Base-by-base conservation (phyloP, 1,140 invertebrate species). In the Heliothis subflexa region DNA sequence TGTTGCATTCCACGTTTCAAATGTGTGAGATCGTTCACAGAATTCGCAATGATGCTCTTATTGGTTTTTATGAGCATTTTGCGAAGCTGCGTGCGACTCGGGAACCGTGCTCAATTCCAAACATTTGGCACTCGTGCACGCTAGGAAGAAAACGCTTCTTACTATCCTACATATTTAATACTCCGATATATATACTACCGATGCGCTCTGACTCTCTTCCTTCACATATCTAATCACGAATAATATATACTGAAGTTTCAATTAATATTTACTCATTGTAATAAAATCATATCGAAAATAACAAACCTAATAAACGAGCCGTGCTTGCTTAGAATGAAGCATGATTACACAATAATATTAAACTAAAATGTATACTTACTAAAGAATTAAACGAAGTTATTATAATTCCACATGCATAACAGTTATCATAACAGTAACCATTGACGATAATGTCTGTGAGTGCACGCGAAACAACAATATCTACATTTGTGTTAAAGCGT, bases 81-180 rank as follows among this genome's bases (percentile, higher is more conserved):
- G 70, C 59, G 21, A 61, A 10, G 62, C 52, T 76, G 49, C 47
- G 55, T 80, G 73, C 61, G 59, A 57, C 52, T 74, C 59, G 47
- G 47, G 50, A 68, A 47, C 62, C 70, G 62, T 40, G 59, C 45
- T 72, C 59, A 54, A 52, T 77, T 54, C 54, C 59, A 79, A 57
- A 72, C 55, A 80, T 81, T 82, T 84, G 80, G 84, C 87, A 91
- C 88, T 84, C 81, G 75, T 84, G 86, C 90, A 92, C 88, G 87
- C 87, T 85, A 88, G 75, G 84, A 86, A 73, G 70, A 79, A 59
- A 78, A 25, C 72, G 82, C 85, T 87, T 85, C 62, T 74, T 84
- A 85, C 47, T 64, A 74, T 78, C n/a, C n/a, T n/a, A 83, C 40
- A 72, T 75, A 55, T 75, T 59, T 76, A 75, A 72, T 28, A 59